Conservation (phyloP, 1,140 invertebrate genomes). For the Cotesia typhae region DNA sequence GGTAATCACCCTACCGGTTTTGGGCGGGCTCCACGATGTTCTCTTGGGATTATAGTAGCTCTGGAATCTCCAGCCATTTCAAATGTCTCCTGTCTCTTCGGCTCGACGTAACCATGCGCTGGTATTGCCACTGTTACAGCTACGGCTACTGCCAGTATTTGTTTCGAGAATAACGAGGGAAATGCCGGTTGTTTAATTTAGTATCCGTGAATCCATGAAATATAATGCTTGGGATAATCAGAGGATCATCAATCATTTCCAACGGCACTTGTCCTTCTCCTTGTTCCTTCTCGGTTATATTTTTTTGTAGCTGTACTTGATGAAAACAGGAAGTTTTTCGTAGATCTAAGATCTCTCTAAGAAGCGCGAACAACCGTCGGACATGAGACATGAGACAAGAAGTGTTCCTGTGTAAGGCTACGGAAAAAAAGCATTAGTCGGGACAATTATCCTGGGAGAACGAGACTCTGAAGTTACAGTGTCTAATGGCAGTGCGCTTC, state of each 20-base stretch:
- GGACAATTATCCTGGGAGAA: constrained; percentile 58
- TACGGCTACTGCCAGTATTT: no score
- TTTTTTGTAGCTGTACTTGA: background rate
- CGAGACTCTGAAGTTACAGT: constrained; percentile 52
- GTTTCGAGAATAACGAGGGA: no score
- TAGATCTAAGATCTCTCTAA: constrained; percentile 21
- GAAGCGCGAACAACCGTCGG: constrained; percentile 24
- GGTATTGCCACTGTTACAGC: no score
- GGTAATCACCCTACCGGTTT: constrained; percentile 57
- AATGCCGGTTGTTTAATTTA: constrained; percentile 1
- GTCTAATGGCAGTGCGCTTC: constrained; percentile 56
- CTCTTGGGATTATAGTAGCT: constrained; percentile 32
- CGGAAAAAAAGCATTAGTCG: constrained; percentile 54
- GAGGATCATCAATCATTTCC: no score
- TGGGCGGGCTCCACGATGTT: constrained; percentile 45
- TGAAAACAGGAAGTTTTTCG: constrained; percentile 16
- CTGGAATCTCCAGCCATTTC: constrained; percentile 6
- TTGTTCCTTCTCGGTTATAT: background rate
- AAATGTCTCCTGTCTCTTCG: constrained; percentile 23
- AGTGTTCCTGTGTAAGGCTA: background rate
- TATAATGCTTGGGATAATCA: no score
- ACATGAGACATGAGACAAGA: background rate
- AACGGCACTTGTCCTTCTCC: no score
- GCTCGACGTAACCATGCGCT: no score
- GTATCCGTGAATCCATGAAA: no score